Evolutionary conservation across 2,888 invertebrate species (phyloP), one percentile per base, ranked within the genome.

Genomic region (Ichneumoninae sp.): DNA sequence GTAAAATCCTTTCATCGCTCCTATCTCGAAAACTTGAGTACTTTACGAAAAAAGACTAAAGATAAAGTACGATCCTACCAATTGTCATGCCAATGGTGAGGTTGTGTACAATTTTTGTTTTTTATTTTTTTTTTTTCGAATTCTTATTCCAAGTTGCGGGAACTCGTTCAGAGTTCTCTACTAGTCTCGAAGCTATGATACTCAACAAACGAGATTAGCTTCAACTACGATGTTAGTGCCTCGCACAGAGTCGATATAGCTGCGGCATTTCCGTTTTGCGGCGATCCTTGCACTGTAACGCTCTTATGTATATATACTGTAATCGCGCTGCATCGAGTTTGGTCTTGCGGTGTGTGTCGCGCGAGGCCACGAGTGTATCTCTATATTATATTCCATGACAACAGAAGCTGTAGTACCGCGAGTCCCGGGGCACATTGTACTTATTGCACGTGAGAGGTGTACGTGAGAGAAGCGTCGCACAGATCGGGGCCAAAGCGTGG

Each of bases 241-340:
- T 57, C 26, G 19, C 57, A 57, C 57, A 10, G 13, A 57, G 22
- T 50, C 76, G 77, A 77, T 71, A 83, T 73, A 73, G 40, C 54
- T 16, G 52, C 26, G 73, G 73, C 60, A 83, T 68, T 83, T 83
- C 82, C 82, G 82, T 77, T 83, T 78, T 40, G 77, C 73, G 30
- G 73, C 19, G 19, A 65, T 79, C 13, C 52, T 65, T 19, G 33
- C 33, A 19, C 47, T 16, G n/a, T 6, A 33, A 63, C 33, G 33
- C 30, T 63, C 16, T 33, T 33, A n/a, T 30, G 0, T 60, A 40
- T 1, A 3, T 26, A 47, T 40, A 65, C 60, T n/a, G 44, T 44
- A 40, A 16, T 47, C 66, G 47, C n/a, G 57, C 40, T 10, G 69
- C 66, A 81, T 81, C 77, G 60, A 52, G 71, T 69, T 76, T 83